phyloP scores from a whole-genome alignment of 2,797 vertebrate species.

The Malurus splendens region DNA sequence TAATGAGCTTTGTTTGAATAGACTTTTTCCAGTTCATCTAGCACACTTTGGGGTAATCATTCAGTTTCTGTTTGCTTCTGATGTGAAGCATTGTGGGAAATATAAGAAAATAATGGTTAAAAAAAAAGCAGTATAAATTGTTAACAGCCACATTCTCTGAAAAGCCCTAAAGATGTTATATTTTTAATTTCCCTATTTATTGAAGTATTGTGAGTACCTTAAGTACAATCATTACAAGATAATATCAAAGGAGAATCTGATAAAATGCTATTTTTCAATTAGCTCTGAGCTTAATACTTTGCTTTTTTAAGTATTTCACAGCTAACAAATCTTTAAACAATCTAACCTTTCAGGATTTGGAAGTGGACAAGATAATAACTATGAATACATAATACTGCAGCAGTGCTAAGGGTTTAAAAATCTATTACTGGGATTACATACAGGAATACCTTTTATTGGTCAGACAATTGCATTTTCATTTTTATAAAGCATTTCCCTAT shows the following conservation, averaged over 20 bases:
- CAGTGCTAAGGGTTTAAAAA: slow-evolving; percentile 61
- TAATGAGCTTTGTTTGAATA: slow-evolving; percentile 89
- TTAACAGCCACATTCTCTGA: slow-evolving; percentile 63
- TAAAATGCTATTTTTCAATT: slow-evolving; percentile 70
- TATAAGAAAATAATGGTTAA: slow-evolving; percentile 72
- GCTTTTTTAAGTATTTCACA: slow-evolving; percentile 65
- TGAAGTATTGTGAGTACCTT: slow-evolving; percentile 61
- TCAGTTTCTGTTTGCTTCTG: slow-evolving; percentile 82
- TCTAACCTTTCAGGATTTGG: slow-evolving; percentile 66
- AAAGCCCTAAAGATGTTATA: slow-evolving; percentile 71
- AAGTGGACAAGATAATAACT: slow-evolving; percentile 71
- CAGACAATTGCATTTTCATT: slow-evolving; percentile 61
- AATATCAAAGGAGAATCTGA: slow-evolving; percentile 62
- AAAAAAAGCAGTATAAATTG: slow-evolving; percentile 64
- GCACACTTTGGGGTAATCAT: slow-evolving; percentile 86
- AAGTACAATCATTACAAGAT: slow-evolving; percentile 63
- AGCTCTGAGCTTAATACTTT: slow-evolving; percentile 57
- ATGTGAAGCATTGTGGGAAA: slow-evolving; percentile 76
- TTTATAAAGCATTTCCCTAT: slow-evolving; percentile 38
- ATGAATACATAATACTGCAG: slow-evolving; percentile 49
- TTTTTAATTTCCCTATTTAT: slow-evolving; percentile 68
- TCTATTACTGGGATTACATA: slow-evolving; percentile 59
- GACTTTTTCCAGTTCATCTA: slow-evolving; percentile 89
- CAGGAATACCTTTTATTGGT: slow-evolving; percentile 61
- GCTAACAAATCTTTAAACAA: slow-evolving; percentile 73